These are phyloP conservation scores for Bostrychus sinensis DNA, from an alignment of 2,113 vertebrate species.

Conservation along the genomic window DNA sequence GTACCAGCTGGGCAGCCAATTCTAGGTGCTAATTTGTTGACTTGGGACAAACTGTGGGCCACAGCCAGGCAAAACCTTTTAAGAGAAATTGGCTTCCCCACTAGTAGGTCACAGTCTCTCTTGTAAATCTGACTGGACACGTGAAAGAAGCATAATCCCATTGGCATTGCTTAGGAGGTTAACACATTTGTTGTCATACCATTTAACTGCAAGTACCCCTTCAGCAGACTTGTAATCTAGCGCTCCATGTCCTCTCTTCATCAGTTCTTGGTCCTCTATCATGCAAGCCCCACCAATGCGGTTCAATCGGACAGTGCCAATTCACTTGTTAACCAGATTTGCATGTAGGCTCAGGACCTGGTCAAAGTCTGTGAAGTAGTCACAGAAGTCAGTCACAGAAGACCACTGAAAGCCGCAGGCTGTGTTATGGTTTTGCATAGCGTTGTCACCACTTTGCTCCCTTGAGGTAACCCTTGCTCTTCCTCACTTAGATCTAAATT, in stretches of 20 bases:
- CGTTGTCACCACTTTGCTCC: slow-evolving; percentile 1
- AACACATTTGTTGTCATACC: slow-evolving; percentile 50
- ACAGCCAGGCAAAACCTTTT: slow-evolving; percentile 1
- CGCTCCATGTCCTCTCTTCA: slow-evolving; percentile 29
- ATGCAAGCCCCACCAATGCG: slow-evolving; percentile 25
- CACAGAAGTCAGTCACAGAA: background rate
- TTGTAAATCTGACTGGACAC: slow-evolving; percentile 19
- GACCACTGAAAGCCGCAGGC: background rate
- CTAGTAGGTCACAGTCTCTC: slow-evolving; percentile 7
- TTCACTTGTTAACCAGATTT: slow-evolving; percentile 25
- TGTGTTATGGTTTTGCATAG: slow-evolving; percentile 14
- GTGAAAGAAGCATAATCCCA: slow-evolving; percentile 40
- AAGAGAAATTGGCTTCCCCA: slow-evolving; percentile 2
- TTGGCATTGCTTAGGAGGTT: slow-evolving; percentile 41
- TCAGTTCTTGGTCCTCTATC: slow-evolving; percentile 36
- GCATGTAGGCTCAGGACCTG: slow-evolving; percentile 31
- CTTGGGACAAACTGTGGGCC: slow-evolving; percentile 3
- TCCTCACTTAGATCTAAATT: slow-evolving; percentile 5
- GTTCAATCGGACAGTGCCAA: slow-evolving; percentile 28
- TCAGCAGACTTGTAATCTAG: slow-evolving; percentile 42
- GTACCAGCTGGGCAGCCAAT: slow-evolving; percentile 7
- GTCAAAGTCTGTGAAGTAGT: slow-evolving; percentile 32
- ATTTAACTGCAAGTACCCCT: slow-evolving; percentile 41
- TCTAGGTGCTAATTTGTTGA: background rate
- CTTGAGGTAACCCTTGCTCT: background rate